Evolutionary conservation across 2,797 vertebrate species (phyloP).

Genomic region (Enteromius paludinosus): DNA sequence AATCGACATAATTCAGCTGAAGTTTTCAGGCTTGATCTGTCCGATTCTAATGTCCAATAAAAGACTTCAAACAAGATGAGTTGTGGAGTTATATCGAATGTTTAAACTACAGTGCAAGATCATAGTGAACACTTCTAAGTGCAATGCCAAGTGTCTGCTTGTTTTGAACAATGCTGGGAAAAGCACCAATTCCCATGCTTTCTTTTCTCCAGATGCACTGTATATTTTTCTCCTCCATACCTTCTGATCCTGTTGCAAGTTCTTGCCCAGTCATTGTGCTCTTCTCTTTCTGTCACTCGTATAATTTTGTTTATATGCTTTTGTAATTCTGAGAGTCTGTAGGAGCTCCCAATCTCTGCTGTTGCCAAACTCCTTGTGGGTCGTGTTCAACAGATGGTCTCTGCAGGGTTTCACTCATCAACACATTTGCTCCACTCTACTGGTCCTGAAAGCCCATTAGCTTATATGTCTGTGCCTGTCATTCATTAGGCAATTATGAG

Average conservation of each 20-base stretch:
- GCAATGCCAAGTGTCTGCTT: neutral
- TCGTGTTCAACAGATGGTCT: conserved; percentile 30
- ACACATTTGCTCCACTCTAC: conserved; percentile 35
- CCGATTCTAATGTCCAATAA: neutral
- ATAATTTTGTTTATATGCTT: conserved; percentile 25
- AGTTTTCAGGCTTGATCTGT: neutral
- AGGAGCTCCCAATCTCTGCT: conserved; percentile 30
- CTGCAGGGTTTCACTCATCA: conserved; percentile 6
- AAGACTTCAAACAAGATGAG: neutral
- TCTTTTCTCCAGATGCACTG: neutral
- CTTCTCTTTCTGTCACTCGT: neutral
- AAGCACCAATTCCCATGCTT: neutral
- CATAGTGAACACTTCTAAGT: neutral
- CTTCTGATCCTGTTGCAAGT: neutral
- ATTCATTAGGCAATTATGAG: conserved; percentile 3
- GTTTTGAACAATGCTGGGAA: neutral
- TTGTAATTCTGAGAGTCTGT: conserved; percentile 37
- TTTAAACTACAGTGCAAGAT: neutral
- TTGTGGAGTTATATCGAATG: too few species aligned
- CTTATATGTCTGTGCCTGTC: neutral
- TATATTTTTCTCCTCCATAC: neutral
- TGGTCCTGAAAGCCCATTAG: conserved; percentile 29
- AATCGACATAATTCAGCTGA: neutral
- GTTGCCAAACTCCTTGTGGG: conserved; percentile 10
- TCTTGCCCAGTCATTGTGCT: neutral